Percentiles rank a stretch among this genome's conserved stretches.
These are phyloP conservation scores for Aphaenogaster ashmeadi DNA, from an alignment of 1,140 invertebrate genomes.

Conservation along the genomic window DNA sequence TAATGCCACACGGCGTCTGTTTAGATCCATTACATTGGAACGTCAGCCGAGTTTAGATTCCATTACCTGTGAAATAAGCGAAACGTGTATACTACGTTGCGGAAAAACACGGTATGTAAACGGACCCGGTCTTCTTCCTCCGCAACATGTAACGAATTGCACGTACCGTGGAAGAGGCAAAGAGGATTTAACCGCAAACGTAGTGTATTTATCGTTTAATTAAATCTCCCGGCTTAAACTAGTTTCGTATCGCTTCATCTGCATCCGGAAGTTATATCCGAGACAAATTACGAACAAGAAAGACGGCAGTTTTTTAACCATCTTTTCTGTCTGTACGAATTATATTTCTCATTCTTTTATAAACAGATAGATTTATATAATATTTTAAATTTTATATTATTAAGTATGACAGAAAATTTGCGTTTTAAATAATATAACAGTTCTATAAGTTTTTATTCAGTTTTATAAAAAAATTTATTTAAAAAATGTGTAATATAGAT, in stretches of 20 bases:
- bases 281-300: slow-evolving; percentile 50
- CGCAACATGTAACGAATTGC: slow-evolving; percentile 38
- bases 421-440: not conserved
- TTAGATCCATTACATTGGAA: slow-evolving; percentile 40
- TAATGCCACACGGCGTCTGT: not conserved
- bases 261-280: slow-evolving; percentile 43
- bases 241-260: slow-evolving; percentile 58
- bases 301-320: not conserved
- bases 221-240: slow-evolving; percentile 58
- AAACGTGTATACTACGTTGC: not conserved
- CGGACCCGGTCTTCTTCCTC: not conserved
- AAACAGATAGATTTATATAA: not conserved
- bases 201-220: slow-evolving; percentile 63
- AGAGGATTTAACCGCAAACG: slow-evolving; percentile 42
- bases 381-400: not conserved
- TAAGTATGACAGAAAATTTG: not conserved
- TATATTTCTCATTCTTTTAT: not conserved
- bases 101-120: slow-evolving; percentile 42
- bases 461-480: slow-evolving; percentile 1
- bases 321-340: not conserved
- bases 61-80: slow-evolving; percentile 43
- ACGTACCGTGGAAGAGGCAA: slow-evolving; percentile 3
- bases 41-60: slow-evolving; percentile 47
- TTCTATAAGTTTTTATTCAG: not conserved
- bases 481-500: not conserved